Base-by-base conservation (phyloP, 2,888 invertebrate species). In the Caenorhabditis sp. region DNA sequence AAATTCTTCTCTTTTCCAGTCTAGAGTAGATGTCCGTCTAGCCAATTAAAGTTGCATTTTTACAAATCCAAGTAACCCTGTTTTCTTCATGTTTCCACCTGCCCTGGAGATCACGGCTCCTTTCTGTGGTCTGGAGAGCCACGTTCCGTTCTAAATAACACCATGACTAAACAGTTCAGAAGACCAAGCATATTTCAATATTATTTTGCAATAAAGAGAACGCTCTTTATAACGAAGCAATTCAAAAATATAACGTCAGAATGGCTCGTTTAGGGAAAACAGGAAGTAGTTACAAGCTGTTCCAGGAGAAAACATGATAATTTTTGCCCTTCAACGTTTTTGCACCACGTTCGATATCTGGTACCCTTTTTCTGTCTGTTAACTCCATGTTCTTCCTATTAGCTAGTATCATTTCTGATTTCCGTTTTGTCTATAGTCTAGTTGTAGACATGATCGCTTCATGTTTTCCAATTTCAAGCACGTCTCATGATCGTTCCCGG, bases 91-190 rank as follows among this genome's bases (percentile, higher is more conserved):
- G 14, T 26, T 58, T 58, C 14, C 58, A 58, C 31, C 58, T 58
- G 58, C 12, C 24, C 31, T 58, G 16, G n/a, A 31, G 31, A 31
- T 38, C 22, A 38, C 19, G 7, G 19, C n/a, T 24, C 7, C 19
- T 22, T 59, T 22, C 35, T 38, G 6, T 12, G 2, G 5, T 14
- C 4, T 26, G 14, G 19, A 26, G 24, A 22, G 8, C 24, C 12
- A 54, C 24, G 12, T 26, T 54, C 49, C 4, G 22, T 51, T 54
- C 14, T 54, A 6, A 5, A 51, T 22, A n/a, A 8, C 51, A 51
- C 22, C 24, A 38, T 59, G 59, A 59, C 59, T 38, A 38, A 38
- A 59, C 22, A 35, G 59, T 59, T 38, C 59, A 35, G 12, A 59
- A 59, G 31, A 59, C 22, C 35, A 59, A 6, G 1, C n/a, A n/a